Percentiles rank a stretch among this genome's conserved stretches.
Conservation (phyloP, 2,113 vertebrate species). For the Oostethus manadensis region DNA sequence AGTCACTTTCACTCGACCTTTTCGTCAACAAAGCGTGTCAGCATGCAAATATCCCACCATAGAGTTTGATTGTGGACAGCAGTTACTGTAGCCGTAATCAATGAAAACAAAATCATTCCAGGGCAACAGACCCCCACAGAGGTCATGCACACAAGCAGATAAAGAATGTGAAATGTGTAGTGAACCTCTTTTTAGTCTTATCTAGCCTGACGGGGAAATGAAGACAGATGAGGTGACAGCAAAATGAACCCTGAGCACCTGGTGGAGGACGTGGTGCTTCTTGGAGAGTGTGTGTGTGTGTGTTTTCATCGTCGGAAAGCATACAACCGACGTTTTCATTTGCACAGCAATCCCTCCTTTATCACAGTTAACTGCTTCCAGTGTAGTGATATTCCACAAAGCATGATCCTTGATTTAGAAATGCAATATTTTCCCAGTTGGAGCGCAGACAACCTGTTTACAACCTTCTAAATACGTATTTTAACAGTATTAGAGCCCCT, state of each 20-base stretch:
- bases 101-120: not conserved
- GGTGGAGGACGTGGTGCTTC: conserved; percentile 5
- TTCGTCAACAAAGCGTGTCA: too few species aligned
- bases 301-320: not conserved
- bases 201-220: conserved; percentile 41
- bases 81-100: too few species aligned
- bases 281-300: conserved; percentile 1
- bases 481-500: too few species aligned
- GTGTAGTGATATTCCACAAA: too few species aligned
- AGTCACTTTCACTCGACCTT: not conserved
- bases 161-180: conserved; percentile 12
- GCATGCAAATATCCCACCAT: too few species aligned
- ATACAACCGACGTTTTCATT: not conserved
- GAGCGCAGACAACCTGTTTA: too few species aligned
- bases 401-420: too few species aligned
- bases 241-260: conserved; percentile 46
- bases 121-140: not conserved
- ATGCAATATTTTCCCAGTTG: too few species aligned
- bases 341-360: not conserved
- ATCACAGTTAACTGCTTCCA: too few species aligned
- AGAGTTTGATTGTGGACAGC: too few species aligned
- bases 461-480: too few species aligned
- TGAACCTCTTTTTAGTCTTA: conserved; percentile 37
- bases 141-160: conserved; percentile 13
- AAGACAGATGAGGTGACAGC: conserved; percentile 50